Evolutionary conservation across 2,888 invertebrate species (phyloP).

Genomic region (Hololepta plana): DNA sequence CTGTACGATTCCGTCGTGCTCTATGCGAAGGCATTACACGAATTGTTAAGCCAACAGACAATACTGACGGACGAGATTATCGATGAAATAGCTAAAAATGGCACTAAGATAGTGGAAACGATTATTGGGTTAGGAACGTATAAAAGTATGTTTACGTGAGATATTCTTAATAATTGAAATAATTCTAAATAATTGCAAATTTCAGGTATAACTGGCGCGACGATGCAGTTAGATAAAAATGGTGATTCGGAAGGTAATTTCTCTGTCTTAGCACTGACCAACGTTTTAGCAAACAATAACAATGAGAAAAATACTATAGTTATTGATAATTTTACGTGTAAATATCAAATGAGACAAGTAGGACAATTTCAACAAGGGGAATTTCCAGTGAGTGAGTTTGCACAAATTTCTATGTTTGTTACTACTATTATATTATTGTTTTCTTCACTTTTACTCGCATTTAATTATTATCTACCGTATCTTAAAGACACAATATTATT

Average conservation of each 20-base stretch:
- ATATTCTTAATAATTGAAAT: background rate
- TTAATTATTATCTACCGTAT: too few species aligned
- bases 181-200: too few species aligned
- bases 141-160: slow-evolving; percentile 48
- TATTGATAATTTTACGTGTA: slow-evolving; percentile 42
- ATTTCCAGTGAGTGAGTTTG: slow-evolving; percentile 56
- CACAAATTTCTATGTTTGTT: slow-evolving; percentile 4
- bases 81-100: slow-evolving; percentile 58
- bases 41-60: slow-evolving; percentile 39
- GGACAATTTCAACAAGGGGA: slow-evolving; percentile 58
- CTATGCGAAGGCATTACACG: slow-evolving; percentile 73
- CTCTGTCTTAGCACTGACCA: slow-evolving; percentile 71
- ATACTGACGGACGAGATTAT: slow-evolving; percentile 42
- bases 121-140: slow-evolving; percentile 74
- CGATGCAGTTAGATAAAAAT: slow-evolving; percentile 75
- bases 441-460: slow-evolving; percentile 1
- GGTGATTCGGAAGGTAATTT: slow-evolving; percentile 97
- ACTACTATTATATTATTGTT: background rate
- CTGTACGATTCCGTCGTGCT: slow-evolving; percentile 86
- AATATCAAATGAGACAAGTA: slow-evolving; percentile 67
- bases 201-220: slow-evolving; percentile 83
- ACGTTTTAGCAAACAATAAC: slow-evolving; percentile 15
- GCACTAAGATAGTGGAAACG: slow-evolving; percentile 68
- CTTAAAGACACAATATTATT: too few species aligned
- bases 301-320: slow-evolving; percentile 19